Evolutionary conservation across 2,113 vertebrate genomes (phyloP), one percentile per base, ranked within the genome.

Genomic region (Dicrurus megarhynchus): DNA sequence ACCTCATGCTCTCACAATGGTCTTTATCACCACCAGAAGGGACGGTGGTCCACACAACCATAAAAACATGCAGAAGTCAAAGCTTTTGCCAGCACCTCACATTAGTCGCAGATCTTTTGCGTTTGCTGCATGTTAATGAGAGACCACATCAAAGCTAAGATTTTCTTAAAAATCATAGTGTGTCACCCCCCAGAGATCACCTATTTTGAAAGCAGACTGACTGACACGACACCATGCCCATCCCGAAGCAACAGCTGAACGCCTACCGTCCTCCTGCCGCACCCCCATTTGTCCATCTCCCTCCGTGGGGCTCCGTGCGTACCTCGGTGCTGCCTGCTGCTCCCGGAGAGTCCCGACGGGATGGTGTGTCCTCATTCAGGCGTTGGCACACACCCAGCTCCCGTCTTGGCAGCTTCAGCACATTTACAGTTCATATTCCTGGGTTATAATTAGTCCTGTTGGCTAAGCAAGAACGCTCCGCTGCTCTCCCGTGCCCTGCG

Each of bases 281-380:
- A 6, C 41, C 44, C 63, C 27, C 21, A 1, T 3, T 13, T 4
- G 63, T 49, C 75, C 75, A 22, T 15, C 6, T 22, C 20, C 65
- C 67, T 41, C 26, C 1, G 0, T 0, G 73, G n/a, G 52, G 87
- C 77, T 91, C 60, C 1, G 6, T 0, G 50, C 5, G 0, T 50
- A 55, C 80, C 96, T 63, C 67, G 53, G 3, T 1, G 26, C 65
- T 46, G 42, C 75, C 70, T 4, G 50, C 80, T 6, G 80, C 86
- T 95, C 52, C 60, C 59, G 11, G 32, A 27, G 39, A 42, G 47
- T 35, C 80, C 93, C 10, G 22, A 1, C 3, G 3, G n/a, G 73
- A 3, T 20, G n/a, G 20, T 3, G 41, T 2, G 46, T 73, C 84
- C 91, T 96, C 77, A 86, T 39, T 35, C 92, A 1, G 44, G 93